A percentile compares a stretch with the other conserved stretches of the same genome.
Evolutionary conservation across 2,113 vertebrate species (phyloP).

Genomic region (Lasiurus borealis): DNA sequence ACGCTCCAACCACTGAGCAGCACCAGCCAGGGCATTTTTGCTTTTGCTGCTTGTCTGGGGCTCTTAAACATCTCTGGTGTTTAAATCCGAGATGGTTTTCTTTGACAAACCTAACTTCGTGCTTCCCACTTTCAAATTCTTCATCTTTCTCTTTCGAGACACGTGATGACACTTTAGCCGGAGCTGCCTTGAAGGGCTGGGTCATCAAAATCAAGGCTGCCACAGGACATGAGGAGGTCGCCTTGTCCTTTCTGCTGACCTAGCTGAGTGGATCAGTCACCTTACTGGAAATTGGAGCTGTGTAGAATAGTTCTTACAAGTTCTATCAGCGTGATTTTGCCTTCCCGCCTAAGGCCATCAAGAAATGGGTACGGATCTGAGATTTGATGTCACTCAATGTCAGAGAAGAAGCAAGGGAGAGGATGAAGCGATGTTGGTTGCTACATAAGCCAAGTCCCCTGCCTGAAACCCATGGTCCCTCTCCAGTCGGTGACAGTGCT

Average conservation of each 20-base stretch:
- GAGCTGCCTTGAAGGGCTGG: neutral
- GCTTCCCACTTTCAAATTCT: constrained; percentile 45
- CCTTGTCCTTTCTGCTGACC: neutral
- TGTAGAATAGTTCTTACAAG: neutral
- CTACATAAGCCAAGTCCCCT: neutral
- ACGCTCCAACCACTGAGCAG: neutral
- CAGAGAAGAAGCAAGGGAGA: neutral
- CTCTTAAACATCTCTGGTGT: neutral
- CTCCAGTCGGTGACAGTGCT: neutral
- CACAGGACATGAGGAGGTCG: neutral
- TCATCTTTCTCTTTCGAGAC: neutral
- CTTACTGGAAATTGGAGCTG: constrained; percentile 11
- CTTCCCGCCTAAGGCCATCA: too few species aligned
- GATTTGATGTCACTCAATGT: neutral
- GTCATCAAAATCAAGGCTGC: neutral
- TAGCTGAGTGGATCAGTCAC: neutral
- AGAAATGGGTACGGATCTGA: constrained; percentile 11
- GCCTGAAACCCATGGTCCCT: neutral
- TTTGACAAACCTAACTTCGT: too few species aligned
- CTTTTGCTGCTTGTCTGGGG: neutral
- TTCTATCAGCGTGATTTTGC: neutral
- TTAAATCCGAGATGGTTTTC: too few species aligned
- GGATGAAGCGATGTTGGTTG: neutral
- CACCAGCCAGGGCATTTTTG: neutral
- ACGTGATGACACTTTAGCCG: neutral